A percentile compares a stretch with the other conserved stretches of the same genome.
Conservation (phyloP, 2,888 invertebrate genomes). For the Plebejus anna region DNA sequence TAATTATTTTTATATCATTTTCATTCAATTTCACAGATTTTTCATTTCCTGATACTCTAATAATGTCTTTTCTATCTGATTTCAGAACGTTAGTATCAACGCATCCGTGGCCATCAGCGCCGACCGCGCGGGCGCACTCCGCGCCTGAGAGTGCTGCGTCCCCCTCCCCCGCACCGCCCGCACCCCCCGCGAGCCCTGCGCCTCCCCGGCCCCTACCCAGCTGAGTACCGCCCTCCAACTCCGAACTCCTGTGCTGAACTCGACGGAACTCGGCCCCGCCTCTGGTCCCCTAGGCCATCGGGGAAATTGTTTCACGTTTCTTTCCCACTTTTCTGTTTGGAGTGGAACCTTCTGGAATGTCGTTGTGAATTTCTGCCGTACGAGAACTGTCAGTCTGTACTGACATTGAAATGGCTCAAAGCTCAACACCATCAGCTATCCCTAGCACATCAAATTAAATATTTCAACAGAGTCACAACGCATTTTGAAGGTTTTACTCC, state of each 20-base stretch:
- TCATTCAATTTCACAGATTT: neutral
- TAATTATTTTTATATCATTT: neutral
- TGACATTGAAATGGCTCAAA: neutral
- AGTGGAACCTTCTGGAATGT: neutral
- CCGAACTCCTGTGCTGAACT: conserved; percentile 80
- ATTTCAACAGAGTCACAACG: neutral
- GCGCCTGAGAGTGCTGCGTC: conserved; percentile 83
- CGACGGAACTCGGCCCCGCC: conserved; percentile 78
- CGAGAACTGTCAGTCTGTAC: neutral
- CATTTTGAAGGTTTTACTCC: neutral
- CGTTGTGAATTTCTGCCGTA: neutral
- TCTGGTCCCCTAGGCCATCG: conserved; percentile 65
- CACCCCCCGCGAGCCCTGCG: conserved; percentile 67
- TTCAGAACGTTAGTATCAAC: conserved; percentile 81
- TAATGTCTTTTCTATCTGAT: conserved; percentile 33
- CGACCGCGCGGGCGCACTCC: conserved; percentile 85
- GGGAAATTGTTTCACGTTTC: conserved; percentile 60
- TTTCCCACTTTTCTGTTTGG: neutral
- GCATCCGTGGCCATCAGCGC: conserved; percentile 89
- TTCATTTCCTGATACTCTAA: neutral
- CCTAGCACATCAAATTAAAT: neutral
- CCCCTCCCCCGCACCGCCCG: conserved; percentile 59
- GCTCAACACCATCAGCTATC: neutral
- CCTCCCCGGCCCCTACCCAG: conserved; percentile 74
- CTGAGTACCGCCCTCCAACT: conserved; percentile 80